Evolutionary conservation across 2,113 vertebrate species (phyloP).

Genomic region (Ptilorrhoa leucosticta): DNA sequence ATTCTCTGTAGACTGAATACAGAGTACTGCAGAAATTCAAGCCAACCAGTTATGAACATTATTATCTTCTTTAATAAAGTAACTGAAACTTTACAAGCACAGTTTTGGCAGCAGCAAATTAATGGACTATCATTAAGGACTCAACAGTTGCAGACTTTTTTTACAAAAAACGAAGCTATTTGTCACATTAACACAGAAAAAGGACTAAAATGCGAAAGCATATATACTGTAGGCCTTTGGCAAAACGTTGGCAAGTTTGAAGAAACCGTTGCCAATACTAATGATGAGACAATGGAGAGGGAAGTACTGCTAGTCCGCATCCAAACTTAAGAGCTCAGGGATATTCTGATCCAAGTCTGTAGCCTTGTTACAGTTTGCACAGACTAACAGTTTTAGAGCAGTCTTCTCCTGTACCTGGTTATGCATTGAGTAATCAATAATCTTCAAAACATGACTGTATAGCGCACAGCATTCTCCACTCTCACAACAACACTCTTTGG

Average conservation of each 20-base stretch:
- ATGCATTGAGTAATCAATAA: not conserved
- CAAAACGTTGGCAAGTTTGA: not conserved
- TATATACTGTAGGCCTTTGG: not conserved
- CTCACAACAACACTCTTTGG: not conserved
- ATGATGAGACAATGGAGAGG: not conserved
- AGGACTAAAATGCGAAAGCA: not conserved
- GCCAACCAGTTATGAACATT: not conserved
- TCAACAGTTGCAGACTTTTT: slow-evolving; percentile 8
- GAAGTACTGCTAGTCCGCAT: not conserved
- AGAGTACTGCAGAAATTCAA: not conserved
- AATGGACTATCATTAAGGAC: not conserved
- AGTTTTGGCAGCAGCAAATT: slow-evolving; percentile 23
- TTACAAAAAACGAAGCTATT: not conserved
- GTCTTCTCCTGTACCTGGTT: not conserved
- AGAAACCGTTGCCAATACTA: not conserved
- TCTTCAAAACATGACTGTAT: not conserved
- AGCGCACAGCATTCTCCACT: not conserved
- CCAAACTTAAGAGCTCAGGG: not conserved
- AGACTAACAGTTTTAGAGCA: not conserved
- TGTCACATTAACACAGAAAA: not conserved
- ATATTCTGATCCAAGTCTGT: not conserved
- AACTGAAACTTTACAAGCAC: slow-evolving; percentile 1
- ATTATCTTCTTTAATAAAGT: not conserved
- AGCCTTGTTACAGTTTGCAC: not conserved
- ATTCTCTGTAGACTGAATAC: not conserved